phyloP scores from a whole-genome alignment of 2,113 vertebrate genomes.

The Callipepla californica region DNA sequence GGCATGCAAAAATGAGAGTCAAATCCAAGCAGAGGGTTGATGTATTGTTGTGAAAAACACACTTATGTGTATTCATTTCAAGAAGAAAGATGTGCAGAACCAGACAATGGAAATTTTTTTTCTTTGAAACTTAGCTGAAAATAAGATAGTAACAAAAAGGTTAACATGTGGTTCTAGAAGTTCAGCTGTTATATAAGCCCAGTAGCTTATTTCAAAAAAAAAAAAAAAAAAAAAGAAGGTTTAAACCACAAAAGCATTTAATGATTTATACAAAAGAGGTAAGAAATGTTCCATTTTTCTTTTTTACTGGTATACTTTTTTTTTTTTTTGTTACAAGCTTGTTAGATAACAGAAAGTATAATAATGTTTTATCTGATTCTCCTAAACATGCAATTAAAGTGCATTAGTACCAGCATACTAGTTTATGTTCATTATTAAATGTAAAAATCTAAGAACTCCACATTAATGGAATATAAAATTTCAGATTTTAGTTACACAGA shows the following conservation, averaged over 20 bases:
- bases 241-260: conserved; percentile 40
- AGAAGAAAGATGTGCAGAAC: fast-evolving
- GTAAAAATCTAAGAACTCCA: conserved; percentile 31
- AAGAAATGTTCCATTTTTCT: conserved; percentile 29
- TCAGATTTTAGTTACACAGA: conserved; percentile 42
- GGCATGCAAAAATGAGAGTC: not conserved
- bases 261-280: conserved; percentile 21
- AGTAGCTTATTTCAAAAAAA: too few species aligned
- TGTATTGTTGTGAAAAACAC: not conserved
- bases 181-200: conserved; percentile 3
- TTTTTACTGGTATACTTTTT: not conserved
- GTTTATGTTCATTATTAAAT: conserved; percentile 38
- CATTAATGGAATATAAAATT: conserved; percentile 52
- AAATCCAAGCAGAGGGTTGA: not conserved
- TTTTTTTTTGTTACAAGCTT: not conserved
- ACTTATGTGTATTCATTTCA: not conserved
- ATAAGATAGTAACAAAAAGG: conserved; percentile 41
- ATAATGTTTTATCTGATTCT: conserved; percentile 32
- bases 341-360: conserved; percentile 17
- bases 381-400: conserved; percentile 47
- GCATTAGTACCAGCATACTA: conserved; percentile 28
- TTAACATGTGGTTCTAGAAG: conserved; percentile 43
- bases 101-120: conserved; percentile 19
- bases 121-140: conserved; percentile 46
- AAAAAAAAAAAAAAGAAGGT: not conserved